Base-by-base conservation (phyloP, 1,140 invertebrate species). In the Caerostris extrusa region DNA sequence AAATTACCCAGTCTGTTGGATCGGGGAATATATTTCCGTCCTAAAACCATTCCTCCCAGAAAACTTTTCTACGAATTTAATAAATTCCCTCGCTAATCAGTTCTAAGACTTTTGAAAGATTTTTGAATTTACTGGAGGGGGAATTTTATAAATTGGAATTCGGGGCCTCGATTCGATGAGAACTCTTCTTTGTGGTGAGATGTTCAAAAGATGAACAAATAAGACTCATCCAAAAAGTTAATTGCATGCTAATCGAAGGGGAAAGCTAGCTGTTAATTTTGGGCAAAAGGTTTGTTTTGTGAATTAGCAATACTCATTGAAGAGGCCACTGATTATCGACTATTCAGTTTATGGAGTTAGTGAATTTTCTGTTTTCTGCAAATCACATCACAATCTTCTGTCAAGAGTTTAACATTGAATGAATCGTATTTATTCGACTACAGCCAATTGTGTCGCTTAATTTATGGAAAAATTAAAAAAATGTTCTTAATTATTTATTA, bases 81-180 rank as follows among this genome's bases (percentile, higher is more conserved):
- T 89, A 89, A 89, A 89, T 71, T 89, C 64, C 8, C 34, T n/a
- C 17, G 7, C n/a, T 87, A 71, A 89, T 89, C 50, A 89, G 50
- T 69, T 61, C 87, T 89, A 57, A 56, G 87, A 69, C n/a, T 50
- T 89, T 69, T 71, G 87, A 71, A 89, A 71, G 61, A 6, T 67
- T 89, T 69, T n/a, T n/a, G 50, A 50, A 71, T 87, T 87, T 14
- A 83, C 82, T 60, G 34, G 53, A 56, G 82, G 12, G 56, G 5
- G 82, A 55, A 85, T 55, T n/a, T 57, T 85, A 19, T 85, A 85
- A 85, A 56, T 56, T 85, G 82, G n/a, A 57, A 50, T 34, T 14
- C 19, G n/a, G 82, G 7, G 50, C 3, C 4, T n/a, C 14, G 53
- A 85, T 56, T 56, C 17, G 53, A 85, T 55, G 82, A 50, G 10